Conservation (phyloP, 1,140 invertebrate species). For the Trichoplusia ni region DNA sequence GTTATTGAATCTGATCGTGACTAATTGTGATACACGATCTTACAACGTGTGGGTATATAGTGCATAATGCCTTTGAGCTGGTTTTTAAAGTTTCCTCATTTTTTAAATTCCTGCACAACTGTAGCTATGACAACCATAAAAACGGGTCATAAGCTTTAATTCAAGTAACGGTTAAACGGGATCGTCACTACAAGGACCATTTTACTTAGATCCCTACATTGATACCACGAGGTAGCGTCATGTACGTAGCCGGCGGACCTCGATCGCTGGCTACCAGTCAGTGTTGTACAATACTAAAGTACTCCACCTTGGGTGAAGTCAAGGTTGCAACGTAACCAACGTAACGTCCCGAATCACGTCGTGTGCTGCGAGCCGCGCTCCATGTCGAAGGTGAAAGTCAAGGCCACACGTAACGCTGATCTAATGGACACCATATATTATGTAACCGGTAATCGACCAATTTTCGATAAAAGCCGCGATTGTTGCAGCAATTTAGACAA, state of each 20-base stretch:
- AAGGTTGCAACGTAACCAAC: constrained; percentile 29
- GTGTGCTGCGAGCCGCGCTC: neutral
- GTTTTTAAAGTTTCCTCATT: constrained; percentile 12
- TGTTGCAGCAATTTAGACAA: constrained; percentile 1
- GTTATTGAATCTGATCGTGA: constrained; percentile 21
- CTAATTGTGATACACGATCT: constrained; percentile 5
- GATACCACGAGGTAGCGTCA: too few relatives aligned
- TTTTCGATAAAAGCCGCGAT: constrained; percentile 21
- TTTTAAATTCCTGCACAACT: neutral
- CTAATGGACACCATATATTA: constrained; percentile 39
- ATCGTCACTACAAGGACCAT: too few relatives aligned
- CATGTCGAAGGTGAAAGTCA: constrained; percentile 55
- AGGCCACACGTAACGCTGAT: constrained; percentile 41
- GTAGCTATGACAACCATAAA: neutral
- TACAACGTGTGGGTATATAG: neutral
- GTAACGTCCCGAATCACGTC: constrained; percentile 35
- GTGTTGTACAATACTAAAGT: constrained; percentile 1
- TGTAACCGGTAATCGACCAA: constrained; percentile 33
- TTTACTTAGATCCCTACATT: too few relatives aligned
- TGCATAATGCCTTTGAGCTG: neutral
- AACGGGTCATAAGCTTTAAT: neutral
- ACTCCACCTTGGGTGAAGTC: constrained; percentile 22
- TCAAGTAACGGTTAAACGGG: too few relatives aligned
- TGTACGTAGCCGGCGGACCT: neutral
- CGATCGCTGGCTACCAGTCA: neutral